phyloP scores from a whole-genome alignment of 1,140 invertebrate genomes.

The Drosophila ananassae region DNA sequence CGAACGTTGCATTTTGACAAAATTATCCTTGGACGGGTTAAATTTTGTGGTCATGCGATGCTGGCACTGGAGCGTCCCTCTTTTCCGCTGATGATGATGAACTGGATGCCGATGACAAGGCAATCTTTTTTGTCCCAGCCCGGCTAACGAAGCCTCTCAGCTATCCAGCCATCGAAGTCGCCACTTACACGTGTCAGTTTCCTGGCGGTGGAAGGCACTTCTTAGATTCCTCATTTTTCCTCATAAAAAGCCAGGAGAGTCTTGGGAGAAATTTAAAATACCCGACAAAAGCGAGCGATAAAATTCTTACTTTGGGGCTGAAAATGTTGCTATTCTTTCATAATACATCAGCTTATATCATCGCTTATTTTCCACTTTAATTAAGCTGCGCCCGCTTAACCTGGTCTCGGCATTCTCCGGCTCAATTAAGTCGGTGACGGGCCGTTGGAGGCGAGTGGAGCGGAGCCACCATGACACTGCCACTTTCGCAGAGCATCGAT shows the following conservation, averaged over 20 bases:
- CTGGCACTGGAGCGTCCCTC: constrained; percentile 6
- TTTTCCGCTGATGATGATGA: constrained; percentile 30
- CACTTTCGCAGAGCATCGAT: constrained; percentile 70
- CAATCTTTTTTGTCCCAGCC: constrained; percentile 27
- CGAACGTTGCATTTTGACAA: constrained; percentile 75
- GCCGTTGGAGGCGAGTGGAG: constrained; percentile 49
- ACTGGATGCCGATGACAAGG: constrained; percentile 43
- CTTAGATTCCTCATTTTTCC: constrained; percentile 23
- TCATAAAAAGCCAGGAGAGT: constrained; percentile 17
- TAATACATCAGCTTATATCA: background rate
- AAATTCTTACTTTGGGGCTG: background rate
- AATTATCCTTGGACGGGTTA: constrained; percentile 70
- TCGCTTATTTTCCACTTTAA: background rate
- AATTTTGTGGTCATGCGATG: constrained; percentile 61
- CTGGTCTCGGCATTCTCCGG: constrained; percentile 15
- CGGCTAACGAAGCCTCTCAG: background rate
- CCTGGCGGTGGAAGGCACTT: constrained; percentile 44
- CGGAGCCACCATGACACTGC: constrained; percentile 46
- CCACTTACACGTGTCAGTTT: constrained; percentile 63
- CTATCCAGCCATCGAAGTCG: constrained; percentile 14
- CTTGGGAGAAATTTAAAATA: background rate
- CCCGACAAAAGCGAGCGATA: background rate
- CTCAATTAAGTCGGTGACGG: constrained; percentile 62
- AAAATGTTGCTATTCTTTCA: background rate
- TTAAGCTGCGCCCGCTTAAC: constrained; percentile 22